Conservation (phyloP, 2,888 invertebrate genomes). For the Pheosia gnoma region DNA sequence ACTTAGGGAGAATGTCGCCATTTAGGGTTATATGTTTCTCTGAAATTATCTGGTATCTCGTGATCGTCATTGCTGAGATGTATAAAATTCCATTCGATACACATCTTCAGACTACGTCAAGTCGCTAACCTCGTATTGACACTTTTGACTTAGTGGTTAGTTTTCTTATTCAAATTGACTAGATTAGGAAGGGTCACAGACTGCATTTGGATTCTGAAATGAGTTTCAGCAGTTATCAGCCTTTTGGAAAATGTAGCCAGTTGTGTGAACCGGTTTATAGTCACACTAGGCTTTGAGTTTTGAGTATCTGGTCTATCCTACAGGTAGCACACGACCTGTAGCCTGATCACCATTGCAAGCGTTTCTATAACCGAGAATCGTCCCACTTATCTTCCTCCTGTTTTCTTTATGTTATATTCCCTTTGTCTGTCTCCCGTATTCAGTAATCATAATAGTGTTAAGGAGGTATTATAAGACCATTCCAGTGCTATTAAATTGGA, state of each 20-base stretch:
- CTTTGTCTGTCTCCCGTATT: no score
- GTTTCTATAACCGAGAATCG: no score
- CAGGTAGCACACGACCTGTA: no score
- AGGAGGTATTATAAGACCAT: not conserved
- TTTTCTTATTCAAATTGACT: not conserved
- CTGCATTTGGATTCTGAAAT: not conserved
- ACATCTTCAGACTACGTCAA: not conserved
- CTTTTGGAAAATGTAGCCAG: not conserved
- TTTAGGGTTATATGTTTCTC: no score
- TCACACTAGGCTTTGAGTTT: no score
- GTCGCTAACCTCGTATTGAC: not conserved
- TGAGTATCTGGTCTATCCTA: no score
- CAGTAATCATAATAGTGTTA: no score
- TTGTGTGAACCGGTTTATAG: not conserved
- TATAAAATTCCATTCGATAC: not conserved
- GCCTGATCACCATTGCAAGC: no score
- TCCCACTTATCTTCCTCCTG: no score
- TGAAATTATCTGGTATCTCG: not conserved
- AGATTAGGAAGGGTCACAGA: not conserved
- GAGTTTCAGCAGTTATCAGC: not conserved
- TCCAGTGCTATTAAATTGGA: not conserved
- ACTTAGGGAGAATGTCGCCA: no score
- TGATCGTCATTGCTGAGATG: not conserved
- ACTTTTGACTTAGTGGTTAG: not conserved
- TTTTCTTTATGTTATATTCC: no score